Conservation (phyloP, 1,140 invertebrate species). For the Calliphora vicina region DNA sequence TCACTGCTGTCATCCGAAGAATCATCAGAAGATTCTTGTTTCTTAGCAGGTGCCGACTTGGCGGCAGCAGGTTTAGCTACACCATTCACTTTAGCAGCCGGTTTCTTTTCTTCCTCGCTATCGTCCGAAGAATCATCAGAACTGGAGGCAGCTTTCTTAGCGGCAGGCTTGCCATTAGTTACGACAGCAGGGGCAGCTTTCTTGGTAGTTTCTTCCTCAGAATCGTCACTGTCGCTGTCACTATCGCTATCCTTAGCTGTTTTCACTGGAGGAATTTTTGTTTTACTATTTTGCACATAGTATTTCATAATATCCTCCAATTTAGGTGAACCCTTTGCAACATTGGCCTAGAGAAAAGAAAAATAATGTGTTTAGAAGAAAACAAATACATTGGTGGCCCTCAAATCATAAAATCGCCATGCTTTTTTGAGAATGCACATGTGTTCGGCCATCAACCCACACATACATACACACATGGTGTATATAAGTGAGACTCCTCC, state of each 20-base stretch:
- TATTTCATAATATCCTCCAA: conserved; percentile 65
- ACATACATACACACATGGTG: not conserved
- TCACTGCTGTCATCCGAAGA: conserved; percentile 41
- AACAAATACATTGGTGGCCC: not conserved
- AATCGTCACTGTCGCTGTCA: conserved; percentile 35
- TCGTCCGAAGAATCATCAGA: conserved; percentile 43
- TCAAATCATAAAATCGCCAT: not conserved
- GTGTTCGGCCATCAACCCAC: not conserved
- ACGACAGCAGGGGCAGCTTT: not conserved
- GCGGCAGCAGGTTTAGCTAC: conserved; percentile 41
- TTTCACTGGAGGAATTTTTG: conserved; percentile 62
- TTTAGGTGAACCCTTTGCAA: conserved; percentile 66
- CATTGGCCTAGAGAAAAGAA: conserved; percentile 56
- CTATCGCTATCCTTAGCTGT: conserved; percentile 31
- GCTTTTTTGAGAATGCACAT: not conserved
- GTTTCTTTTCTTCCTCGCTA: conserved; percentile 49
- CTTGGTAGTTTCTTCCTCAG: conserved; percentile 37
- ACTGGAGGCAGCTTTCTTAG: conserved; percentile 34
- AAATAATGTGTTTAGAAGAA: not conserved
- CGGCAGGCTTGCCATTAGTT: conserved; percentile 8
- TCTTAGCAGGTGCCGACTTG: conserved; percentile 41
- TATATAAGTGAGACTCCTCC: not conserved
- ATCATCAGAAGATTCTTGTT: conserved; percentile 35
- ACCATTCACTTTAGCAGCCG: conserved; percentile 40
- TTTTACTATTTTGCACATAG: conserved; percentile 65